Percentiles rank a stretch among this genome's conserved stretches.
phyloP scores from a whole-genome alignment of 1,140 invertebrate species.

The Aphidius ervi region DNA sequence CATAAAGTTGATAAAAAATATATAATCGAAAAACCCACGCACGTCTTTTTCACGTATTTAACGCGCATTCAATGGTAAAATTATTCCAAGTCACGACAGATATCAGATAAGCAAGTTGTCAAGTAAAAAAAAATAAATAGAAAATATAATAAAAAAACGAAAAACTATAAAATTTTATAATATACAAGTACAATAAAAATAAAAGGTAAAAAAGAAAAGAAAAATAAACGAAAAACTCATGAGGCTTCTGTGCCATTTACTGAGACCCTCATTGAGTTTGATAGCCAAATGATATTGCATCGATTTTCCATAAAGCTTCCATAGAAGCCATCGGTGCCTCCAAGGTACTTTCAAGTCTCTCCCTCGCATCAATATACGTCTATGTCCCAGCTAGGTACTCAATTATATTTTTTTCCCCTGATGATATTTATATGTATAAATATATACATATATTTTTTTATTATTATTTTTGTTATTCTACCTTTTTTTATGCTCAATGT shows the following conservation, averaged over 20 bases:
- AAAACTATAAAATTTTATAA: constrained; percentile 14
- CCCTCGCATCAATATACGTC: background rate
- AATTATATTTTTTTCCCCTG: no score
- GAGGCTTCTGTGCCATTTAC: background rate
- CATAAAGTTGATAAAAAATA: background rate
- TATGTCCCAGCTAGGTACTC: no score
- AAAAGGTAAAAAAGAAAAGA: no score
- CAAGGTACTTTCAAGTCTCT: constrained; percentile 24
- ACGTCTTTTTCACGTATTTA: no score
- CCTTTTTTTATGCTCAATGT: no score
- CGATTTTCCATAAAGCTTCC: constrained; percentile 38
- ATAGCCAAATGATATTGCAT: constrained; percentile 35
- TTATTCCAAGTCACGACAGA: constrained; percentile 7
- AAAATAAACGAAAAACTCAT: no score
- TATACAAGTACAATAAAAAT: no score
- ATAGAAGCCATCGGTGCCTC: constrained; percentile 25
- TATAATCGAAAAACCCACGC: background rate
- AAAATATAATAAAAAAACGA: background rate
- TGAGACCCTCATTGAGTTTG: constrained; percentile 21
- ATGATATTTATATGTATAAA: no score
- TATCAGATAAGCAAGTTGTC: background rate
- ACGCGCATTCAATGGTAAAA: background rate
- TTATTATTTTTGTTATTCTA: no score
- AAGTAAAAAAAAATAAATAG: no score
- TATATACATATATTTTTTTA: no score